A percentile compares a stretch with the other conserved stretches of the same genome.
These are phyloP conservation scores for Acipenser ruthenus DNA, from an alignment of 2,797 vertebrate genomes.

Conservation along the genomic window DNA sequence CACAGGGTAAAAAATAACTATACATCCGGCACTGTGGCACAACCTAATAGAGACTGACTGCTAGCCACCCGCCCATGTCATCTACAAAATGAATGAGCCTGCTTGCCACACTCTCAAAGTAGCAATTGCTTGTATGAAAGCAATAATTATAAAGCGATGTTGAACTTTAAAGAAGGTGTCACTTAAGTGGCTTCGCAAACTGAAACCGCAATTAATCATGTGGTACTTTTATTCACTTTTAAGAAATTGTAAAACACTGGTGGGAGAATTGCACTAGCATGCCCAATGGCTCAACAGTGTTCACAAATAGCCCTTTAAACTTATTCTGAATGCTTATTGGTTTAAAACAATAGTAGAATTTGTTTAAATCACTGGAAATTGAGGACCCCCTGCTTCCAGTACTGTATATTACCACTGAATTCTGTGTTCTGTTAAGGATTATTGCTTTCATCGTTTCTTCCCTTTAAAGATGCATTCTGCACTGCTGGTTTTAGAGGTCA, in stretches of 20 bases:
- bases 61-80: conserved; percentile 20
- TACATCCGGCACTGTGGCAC: background rate
- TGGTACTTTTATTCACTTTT: conserved; percentile 22
- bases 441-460: too few relatives aligned
- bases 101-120: conserved; percentile 25
- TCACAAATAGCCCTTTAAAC: conserved; percentile 17
- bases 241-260: conserved; percentile 26
- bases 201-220: conserved; percentile 25
- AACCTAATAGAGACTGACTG: conserved; percentile 28
- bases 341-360: background rate
- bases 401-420: background rate
- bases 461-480: too few relatives aligned
- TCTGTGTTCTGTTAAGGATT: too few relatives aligned
- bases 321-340: background rate
- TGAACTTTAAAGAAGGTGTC: conserved; percentile 31
- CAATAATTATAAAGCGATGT: conserved; percentile 34
- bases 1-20: too few relatives aligned
- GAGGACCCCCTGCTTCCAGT: background rate
- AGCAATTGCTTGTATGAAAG: conserved; percentile 30
- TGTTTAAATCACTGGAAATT: background rate
- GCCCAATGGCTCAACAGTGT: background rate
- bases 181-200: conserved; percentile 10
- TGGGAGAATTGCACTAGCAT: background rate
- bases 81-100: conserved; percentile 28
- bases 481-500: too few relatives aligned